phyloP scores from a whole-genome alignment of 2,888 invertebrate genomes.

The Melolontha melolontha region DNA sequence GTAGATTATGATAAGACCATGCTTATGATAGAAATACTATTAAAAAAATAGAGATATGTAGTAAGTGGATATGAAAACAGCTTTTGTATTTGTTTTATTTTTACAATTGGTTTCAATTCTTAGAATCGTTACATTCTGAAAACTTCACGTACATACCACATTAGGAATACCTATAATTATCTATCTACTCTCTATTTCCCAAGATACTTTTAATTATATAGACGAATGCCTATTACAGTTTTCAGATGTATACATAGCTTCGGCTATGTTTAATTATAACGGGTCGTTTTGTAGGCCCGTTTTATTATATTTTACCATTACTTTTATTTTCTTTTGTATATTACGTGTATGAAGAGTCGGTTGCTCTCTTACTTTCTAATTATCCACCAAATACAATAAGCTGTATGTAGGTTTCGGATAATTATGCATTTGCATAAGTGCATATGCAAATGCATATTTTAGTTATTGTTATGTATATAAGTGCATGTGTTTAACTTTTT shows the following conservation, averaged over 20 bases:
- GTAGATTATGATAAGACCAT: too few species aligned
- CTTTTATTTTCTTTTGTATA: slow-evolving; percentile 17
- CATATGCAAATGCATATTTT: too few species aligned
- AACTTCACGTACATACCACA: neutral
- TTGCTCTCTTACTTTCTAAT: slow-evolving; percentile 40
- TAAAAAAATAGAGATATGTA: too few species aligned
- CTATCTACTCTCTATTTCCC: slow-evolving; percentile 1
- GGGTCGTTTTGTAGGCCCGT: slow-evolving; percentile 14
- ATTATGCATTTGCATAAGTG: too few species aligned
- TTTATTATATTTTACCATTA: slow-evolving; percentile 8
- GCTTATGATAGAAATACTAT: too few species aligned
- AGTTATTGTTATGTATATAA: too few species aligned
- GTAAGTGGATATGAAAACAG: too few species aligned
- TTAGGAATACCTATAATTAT: slow-evolving; percentile 14
- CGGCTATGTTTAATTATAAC: slow-evolving; percentile 26
- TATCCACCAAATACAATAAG: slow-evolving; percentile 37
- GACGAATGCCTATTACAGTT: neutral
- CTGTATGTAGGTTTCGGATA: too few species aligned
- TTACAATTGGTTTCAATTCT: too few species aligned
- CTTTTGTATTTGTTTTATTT: too few species aligned
- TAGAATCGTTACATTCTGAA: neutral
- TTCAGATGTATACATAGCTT: slow-evolving; percentile 15
- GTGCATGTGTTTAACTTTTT: too few species aligned
- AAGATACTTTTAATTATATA: slow-evolving; percentile 26
- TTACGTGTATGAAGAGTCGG: slow-evolving; percentile 1